Evolutionary conservation across 92 coral and sea anemone species (phyloP).

Genomic region (Siderastrea siderea): DNA sequence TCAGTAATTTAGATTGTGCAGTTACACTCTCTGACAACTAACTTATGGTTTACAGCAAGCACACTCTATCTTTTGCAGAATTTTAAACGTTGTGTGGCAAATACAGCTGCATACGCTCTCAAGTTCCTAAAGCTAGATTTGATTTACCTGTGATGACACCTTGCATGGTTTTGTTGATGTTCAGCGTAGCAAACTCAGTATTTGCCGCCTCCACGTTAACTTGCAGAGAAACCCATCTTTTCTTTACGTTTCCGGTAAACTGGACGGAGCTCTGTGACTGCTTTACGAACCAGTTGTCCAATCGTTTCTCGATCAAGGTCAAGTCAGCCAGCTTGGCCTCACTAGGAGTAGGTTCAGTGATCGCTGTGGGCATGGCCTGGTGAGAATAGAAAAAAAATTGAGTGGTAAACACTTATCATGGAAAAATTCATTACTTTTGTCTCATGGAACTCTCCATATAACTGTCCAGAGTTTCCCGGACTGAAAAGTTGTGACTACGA

Average conservation of each 20-base stretch:
- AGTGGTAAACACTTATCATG: too few relatives aligned
- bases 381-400: not conserved
- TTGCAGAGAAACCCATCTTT: slow-evolving; percentile 61
- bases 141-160: slow-evolving; percentile 7
- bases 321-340: slow-evolving; percentile 26
- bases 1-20: too few relatives aligned
- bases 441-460: not conserved
- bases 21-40: too few relatives aligned
- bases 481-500: too few relatives aligned
- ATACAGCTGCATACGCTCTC: not conserved
- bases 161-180: not conserved
- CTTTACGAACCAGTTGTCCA: slow-evolving; percentile 68
- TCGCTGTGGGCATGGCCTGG: slow-evolving; percentile 26
- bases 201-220: slow-evolving; percentile 14
- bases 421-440: not conserved
- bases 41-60: not conserved
- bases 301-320: slow-evolving; percentile 56
- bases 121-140: not conserved
- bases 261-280: slow-evolving; percentile 24
- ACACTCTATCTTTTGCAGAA: not conserved
- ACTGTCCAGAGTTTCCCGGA: too few relatives aligned
- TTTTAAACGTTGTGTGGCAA: not conserved
- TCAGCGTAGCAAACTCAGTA: not conserved
- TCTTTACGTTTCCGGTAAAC: slow-evolving; percentile 38
- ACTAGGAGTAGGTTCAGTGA: slow-evolving; percentile 24